Base-by-base conservation (phyloP, 2,797 vertebrate species). In the Labroides dimidiatus region DNA sequence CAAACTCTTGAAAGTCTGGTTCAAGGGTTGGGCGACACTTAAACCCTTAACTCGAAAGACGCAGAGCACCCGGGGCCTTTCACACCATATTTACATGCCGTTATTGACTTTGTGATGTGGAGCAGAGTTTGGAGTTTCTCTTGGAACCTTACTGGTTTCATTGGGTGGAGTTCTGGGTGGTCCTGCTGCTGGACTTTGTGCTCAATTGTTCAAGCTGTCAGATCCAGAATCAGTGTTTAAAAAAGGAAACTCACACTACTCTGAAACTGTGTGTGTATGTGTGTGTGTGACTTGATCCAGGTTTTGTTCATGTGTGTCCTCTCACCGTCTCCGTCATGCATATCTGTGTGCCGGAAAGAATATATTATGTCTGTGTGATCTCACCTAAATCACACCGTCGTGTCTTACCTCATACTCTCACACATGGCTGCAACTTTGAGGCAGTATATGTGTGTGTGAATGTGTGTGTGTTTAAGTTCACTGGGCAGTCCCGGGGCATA, bases 351-450 rank as follows among this genome's bases (percentile, higher is more conserved):
- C 58, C 62, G 1, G 33, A 47, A 45, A 52, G 48, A 54, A 17
- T 10, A 30, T 67, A 50, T 69, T 44, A 54, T 59, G 58, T 55
- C 42, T 72, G 36, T 69, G 52, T 75, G 70, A 80, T 62, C 37
- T 68, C 33, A 64, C 13, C 41, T 24, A 61, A 36, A 44, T 58
- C 15, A 24, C 15, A 24, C 36, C 4, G 4, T 8, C 12, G 23
- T 47, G 47, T 58, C 30, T 54, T 59, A 62, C 43, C 57, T 65
- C 44, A 64, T 54, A 24, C 41, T 27, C 54, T 72, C 45, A 59
- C 54, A 80, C 57, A 57, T n/a, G 54, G 19, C 1, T 72, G 69
- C 7, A 15, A 51, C 41, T 62, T 50, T 13, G 52, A 59, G 16
- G 30, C 8, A 0, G n/a, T 45, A 49, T 36, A 36, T 27, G 23